Base-by-base conservation (phyloP, 2,797 vertebrate genomes). In the Crypturellus tataupa region DNA sequence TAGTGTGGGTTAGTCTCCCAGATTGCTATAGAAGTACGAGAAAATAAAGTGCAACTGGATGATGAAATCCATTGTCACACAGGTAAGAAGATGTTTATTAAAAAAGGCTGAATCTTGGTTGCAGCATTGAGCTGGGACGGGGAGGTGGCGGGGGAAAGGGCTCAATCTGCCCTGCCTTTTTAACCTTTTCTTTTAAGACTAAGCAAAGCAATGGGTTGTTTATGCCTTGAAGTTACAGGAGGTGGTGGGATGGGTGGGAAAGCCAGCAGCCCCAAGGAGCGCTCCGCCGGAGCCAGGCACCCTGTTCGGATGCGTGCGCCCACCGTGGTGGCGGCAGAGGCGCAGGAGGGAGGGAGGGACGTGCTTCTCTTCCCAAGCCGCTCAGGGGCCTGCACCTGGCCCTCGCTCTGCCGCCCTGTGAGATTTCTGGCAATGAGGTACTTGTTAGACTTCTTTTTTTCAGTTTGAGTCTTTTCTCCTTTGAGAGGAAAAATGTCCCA, bases 41-140 rank as follows among this genome's bases (percentile, higher is more conserved):
- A 73, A 73, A 90, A 85, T 51, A 49, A 95, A 96, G 62, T 85
- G 87, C 90, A 72, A n/a, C 44, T 56, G 49, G 69, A 82, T 88
- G 42, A 71, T 89, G 79, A 60, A 2, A 6, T 27, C 42, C 68
- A 10, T 24, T 42, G 44, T 23, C 53, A 56, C 81, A 67, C 4
- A 21, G 42, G 24, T 76, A 67, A n/a, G 39, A 55, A 55, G 13
- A 4, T 18, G 11, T 3, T 65, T 37, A 33, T 44, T 70, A 7
- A 37, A 79, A 93, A 47, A 14, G 13, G 5, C 21, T 56, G 64
- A 21, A 56, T 9, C 7, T 0, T 16, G 12, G 3, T 13, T 53
- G 8, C 31, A 58, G 62, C n/a, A 29, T 35, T 77, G 63, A 58
- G 11, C 58, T 8, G 42, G n/a, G 40, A 14, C 40, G 15, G 40